Evolutionary conservation across 2,113 vertebrate genomes (phyloP).

Genomic region (Rhynchomys soricoides): DNA sequence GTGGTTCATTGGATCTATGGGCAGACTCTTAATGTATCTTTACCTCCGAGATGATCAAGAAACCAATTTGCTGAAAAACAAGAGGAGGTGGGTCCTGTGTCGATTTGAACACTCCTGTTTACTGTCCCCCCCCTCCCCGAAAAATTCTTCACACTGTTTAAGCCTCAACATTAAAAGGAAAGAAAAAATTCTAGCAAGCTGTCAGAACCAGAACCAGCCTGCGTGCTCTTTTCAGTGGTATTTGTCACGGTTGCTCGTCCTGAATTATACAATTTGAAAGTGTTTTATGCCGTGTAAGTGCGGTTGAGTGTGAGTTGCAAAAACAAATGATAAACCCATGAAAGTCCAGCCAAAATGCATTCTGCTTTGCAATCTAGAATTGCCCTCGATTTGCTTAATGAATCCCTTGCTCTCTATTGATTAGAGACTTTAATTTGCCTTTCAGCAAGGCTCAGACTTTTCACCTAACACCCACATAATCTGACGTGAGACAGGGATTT

Average conservation of each 20-base stretch:
- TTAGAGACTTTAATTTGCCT: slow-evolving; percentile 67
- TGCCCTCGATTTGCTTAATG: slow-evolving; percentile 71
- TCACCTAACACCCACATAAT: background rate
- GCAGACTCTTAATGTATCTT: slow-evolving; percentile 66
- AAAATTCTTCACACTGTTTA: slow-evolving; percentile 76
- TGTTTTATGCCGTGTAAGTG: slow-evolving; percentile 71
- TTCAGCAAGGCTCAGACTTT: background rate
- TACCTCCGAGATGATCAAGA: slow-evolving; percentile 71
- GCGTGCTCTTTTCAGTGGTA: slow-evolving; percentile 69
- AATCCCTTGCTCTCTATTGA: slow-evolving; percentile 64
- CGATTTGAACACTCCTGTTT: slow-evolving; percentile 71
- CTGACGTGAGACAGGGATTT: background rate
- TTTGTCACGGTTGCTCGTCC: slow-evolving; percentile 29
- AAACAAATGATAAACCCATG: background rate
- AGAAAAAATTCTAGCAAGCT: slow-evolving; percentile 39
- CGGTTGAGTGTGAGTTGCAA: slow-evolving; percentile 49
- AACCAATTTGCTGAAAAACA: slow-evolving; percentile 76
- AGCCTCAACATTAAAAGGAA: slow-evolving; percentile 59
- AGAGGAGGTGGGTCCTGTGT: background rate
- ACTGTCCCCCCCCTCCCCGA: slow-evolving; percentile 76
- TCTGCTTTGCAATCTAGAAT: slow-evolving; percentile 68
- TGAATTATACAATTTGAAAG: slow-evolving; percentile 72
- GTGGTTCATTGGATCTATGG: background rate
- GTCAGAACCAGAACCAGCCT: slow-evolving; percentile 62
- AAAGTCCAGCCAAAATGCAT: slow-evolving; percentile 60